Conservation (phyloP, 2,113 vertebrate genomes). For the Coregonus clupeaformis region DNA sequence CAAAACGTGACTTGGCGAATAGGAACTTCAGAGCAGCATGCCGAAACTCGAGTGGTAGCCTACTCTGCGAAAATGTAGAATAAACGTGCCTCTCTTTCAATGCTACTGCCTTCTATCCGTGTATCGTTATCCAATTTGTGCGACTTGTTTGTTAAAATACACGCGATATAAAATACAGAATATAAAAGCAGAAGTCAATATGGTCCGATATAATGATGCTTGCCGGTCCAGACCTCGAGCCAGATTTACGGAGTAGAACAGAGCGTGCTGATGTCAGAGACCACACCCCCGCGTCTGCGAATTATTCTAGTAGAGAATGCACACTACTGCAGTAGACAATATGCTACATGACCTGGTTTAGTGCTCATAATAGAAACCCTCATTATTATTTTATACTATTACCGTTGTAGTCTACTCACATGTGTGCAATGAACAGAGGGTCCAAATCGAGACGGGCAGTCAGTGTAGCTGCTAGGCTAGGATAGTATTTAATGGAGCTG, state of each 20-base stretch:
- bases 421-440: neutral
- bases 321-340: slow-evolving; percentile 2
- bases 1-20: slow-evolving; percentile 42
- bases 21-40: slow-evolving; percentile 54
- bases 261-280: slow-evolving; percentile 62
- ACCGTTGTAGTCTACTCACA: neutral
- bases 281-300: slow-evolving; percentile 60
- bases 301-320: slow-evolving; percentile 29
- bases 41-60: slow-evolving; percentile 37
- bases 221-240: slow-evolving; percentile 49
- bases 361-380: neutral
- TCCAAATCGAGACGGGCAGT: neutral
- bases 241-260: slow-evolving; percentile 21
- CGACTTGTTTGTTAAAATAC: slow-evolving; percentile 1
- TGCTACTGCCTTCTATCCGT: neutral
- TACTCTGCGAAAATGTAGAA: slow-evolving; percentile 16
- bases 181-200: slow-evolving; percentile 16
- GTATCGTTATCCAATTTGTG: neutral
- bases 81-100: slow-evolving; percentile 55
- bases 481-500: neutral
- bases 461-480: neutral
- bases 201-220: slow-evolving; percentile 39
- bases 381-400: neutral
- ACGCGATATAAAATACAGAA: no score
- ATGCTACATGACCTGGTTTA: neutral